Percentiles rank a stretch among this genome's conserved stretches.
phyloP scores from a whole-genome alignment of 1,140 invertebrate species.

The Melitaea cinxia region DNA sequence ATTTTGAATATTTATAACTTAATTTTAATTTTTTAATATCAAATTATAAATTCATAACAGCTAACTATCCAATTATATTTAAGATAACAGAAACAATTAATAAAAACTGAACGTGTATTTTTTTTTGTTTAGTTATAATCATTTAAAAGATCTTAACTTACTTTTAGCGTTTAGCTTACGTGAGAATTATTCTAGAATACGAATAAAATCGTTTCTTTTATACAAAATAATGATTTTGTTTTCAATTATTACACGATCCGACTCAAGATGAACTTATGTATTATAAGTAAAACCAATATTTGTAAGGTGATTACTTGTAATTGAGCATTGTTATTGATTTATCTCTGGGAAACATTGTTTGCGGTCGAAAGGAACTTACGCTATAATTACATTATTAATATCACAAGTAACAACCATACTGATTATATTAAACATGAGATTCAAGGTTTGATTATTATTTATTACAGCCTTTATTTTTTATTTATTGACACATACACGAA shows the following conservation, averaged over 20 bases:
- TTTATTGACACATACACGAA: neutral
- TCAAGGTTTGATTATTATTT: neutral
- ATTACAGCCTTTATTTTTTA: neutral
- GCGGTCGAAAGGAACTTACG: conserved; percentile 28
- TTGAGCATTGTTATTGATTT: conserved; percentile 26
- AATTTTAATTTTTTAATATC: too few relatives aligned
- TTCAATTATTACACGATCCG: conserved; percentile 9
- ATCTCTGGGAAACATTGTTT: conserved; percentile 31
- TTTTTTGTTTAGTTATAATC: conserved; percentile 15
- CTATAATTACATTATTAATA: conserved; percentile 25
- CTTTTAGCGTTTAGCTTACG: conserved; percentile 18
- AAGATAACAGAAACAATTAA: conserved; percentile 19
- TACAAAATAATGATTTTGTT: conserved; percentile 11
- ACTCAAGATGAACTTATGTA: conserved; percentile 14
- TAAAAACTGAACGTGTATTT: conserved; percentile 11
- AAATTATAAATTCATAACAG: conserved; percentile 10
- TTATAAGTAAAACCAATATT: conserved; percentile 29
- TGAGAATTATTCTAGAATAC: conserved; percentile 19
- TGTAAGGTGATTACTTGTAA: conserved; percentile 22
- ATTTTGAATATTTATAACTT: neutral
- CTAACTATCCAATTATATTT: conserved; percentile 19
- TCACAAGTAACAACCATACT: neutral
- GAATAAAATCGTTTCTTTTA: conserved; percentile 14
- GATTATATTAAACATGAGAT: neutral
- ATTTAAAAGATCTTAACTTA: conserved; percentile 12